phyloP scores from a whole-genome alignment of 2,113 vertebrate genomes.

The Azemiops feae region DNA sequence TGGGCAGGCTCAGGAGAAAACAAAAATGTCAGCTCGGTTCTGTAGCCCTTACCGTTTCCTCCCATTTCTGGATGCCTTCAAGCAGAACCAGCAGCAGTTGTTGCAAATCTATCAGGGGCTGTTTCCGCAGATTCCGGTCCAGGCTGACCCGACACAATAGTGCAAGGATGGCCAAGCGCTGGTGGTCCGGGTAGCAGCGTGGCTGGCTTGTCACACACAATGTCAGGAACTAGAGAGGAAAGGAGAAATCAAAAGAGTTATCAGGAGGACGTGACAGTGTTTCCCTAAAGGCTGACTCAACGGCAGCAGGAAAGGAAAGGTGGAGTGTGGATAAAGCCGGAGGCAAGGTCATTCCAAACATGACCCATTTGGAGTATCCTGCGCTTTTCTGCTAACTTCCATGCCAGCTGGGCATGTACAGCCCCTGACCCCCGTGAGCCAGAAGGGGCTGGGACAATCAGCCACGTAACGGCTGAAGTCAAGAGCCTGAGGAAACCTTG shows the following conservation, averaged over 20 bases:
- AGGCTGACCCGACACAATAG: conserved; percentile 18
- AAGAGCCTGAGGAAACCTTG: neutral
- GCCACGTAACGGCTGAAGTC: neutral
- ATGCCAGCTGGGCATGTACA: neutral
- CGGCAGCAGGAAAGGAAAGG: neutral
- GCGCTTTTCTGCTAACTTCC: neutral
- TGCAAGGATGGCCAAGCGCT: conserved; percentile 1
- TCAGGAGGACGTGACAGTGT: neutral
- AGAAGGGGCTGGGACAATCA: neutral
- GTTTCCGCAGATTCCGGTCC: conserved; percentile 1
- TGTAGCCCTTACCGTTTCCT: neutral
- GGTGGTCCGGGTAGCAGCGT: neutral
- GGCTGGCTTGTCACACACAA: conserved; percentile 26
- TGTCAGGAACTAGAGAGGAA: conserved; percentile 46
- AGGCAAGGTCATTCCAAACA: neutral
- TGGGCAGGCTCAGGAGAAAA: neutral
- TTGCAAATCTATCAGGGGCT: conserved; percentile 1
- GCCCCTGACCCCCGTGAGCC: neutral
- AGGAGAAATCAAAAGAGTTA: conserved; percentile 12
- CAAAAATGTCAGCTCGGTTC: neutral
- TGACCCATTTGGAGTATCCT: neutral
- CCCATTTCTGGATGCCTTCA: conserved; percentile 4
- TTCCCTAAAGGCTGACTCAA: neutral
- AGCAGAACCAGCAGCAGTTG: conserved; percentile 17
- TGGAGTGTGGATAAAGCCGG: neutral